Evolutionary conservation across 2,888 invertebrate genomes (phyloP), one percentile per base, ranked within the genome.

Genomic region (Drosophila seclusa): DNA sequence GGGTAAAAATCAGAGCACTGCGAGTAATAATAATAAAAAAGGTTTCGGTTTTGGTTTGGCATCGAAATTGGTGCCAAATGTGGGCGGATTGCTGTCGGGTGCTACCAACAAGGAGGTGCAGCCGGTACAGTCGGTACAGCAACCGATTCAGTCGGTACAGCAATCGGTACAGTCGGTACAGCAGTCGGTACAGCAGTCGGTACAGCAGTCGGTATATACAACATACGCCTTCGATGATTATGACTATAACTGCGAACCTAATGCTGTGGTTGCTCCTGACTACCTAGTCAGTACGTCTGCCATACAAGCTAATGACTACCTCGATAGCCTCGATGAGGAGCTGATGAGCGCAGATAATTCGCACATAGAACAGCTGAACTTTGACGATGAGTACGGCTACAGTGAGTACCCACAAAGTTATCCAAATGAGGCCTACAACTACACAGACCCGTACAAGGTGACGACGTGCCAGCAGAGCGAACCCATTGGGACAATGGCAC

Each of bases 11-110:
- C 31, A 59, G 11, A 45, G 16, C 45, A 8, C 45, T 8, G 24
- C 42, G 69, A 8, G 45, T 29, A 54, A 72, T 24, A 70, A 48
- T 29, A 76, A 65, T 5, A 85, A 89, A 32, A 85, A 83, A 48
- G 74, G 79, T 21, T 92, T 92, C 64, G 82, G 92, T 2, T 92
- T 92, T 57, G 84, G 85, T 2, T 76, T 92, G 18, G 91, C 92
- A 8, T 91, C 91, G 0, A 92, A 92, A 54, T 67, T 92, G 7
- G 91, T 92, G 4, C 92, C 92, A 5, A 92, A 80, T 75, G 89
- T 92, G 0, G 84, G 91, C 13, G 87, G 88, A 6, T 68, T 91
- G 40, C 77, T 91, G 31, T 73, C 77, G 4, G 69, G 71, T 34
- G 57, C 65, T n/a, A 73, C 34, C 57, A 74, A 48, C 50, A 75